Conservation (phyloP, 2,888 invertebrate genomes). For the Amphipoea lucens region DNA sequence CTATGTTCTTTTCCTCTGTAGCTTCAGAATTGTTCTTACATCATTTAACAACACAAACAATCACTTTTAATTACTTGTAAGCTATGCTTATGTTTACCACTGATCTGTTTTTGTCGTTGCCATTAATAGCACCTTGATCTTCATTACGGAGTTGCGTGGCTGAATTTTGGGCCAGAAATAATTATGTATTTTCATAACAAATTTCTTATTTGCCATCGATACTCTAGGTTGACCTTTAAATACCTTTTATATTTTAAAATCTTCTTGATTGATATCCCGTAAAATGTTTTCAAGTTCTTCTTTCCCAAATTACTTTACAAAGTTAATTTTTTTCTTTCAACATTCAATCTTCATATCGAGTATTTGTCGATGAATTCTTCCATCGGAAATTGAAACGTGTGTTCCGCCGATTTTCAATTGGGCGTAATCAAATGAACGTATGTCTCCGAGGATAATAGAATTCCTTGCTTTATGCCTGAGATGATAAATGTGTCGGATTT, state of each 20-base stretch:
- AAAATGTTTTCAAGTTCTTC: neutral
- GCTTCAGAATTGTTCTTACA: neutral
- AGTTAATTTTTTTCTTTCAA: neutral
- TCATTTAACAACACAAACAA: neutral
- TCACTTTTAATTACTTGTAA: rapidly evolving
- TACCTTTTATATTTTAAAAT: neutral
- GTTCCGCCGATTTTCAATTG: conserved; percentile 61
- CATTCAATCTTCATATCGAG: conserved; percentile 30
- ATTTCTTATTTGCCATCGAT: neutral
- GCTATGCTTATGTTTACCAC: neutral
- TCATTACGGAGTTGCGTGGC: neutral
- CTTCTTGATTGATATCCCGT: neutral
- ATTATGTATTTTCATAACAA: neutral
- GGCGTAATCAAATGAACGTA: conserved; percentile 62
- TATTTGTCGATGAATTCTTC: conserved; percentile 47
- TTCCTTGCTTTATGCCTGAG: conserved; percentile 61
- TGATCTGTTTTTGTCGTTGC: neutral
- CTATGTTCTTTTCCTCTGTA: neutral
- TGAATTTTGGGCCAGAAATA: neutral
- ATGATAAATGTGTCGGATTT: conserved; percentile 65
- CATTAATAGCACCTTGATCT: neutral
- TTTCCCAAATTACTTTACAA: neutral
- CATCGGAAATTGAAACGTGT: conserved; percentile 62
- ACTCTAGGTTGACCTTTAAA: neutral
- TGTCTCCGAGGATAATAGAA: conserved; percentile 66